Base-by-base conservation (phyloP, 2,888 invertebrate genomes). In the Acleris emargana region DNA sequence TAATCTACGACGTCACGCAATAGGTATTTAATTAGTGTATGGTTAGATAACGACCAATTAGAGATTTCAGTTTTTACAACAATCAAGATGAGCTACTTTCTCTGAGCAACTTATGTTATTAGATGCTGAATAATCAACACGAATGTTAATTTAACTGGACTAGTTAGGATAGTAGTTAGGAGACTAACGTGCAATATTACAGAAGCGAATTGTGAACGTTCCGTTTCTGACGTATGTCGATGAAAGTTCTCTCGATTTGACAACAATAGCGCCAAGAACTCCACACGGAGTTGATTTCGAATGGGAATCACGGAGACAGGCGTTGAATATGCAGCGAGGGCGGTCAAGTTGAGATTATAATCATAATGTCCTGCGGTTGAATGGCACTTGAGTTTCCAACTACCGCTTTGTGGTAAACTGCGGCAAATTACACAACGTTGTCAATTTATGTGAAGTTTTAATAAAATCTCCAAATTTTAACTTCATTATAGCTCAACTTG, bases 231-330 rank as follows among this genome's bases (percentile, higher is more conserved):
- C 42, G 38, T 59, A 62, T 63, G 63, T 63, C 63, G 67, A 72
- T 67, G 72, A 73, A 76, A 75, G 72, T 70, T 71, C n/a, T 7
- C 67, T 64, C 58, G 67, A 71, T 68, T 68, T 67, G 57, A 63
- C 57, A 50, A 38, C 13, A 38, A 38, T 13, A 38, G 13, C 4
- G 38, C 38, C 38, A 13, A 38, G 38, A 38, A 13, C 38, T 38
- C 38, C 9, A 38, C 38, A 13, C 38, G 38, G 38, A 38, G 38
- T 13, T 38, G 11, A 38, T 38, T 11, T 38, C 11, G 13, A 9
- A 38, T 38, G 38, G 13, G 9, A 38, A 38, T 38, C 38, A 38
- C 38, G 38, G 38, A 38, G 38, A 38, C 11, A 13, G 38, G 38
- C 5, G 13, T 9, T 38, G 38, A 38, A 38, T 38, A 38, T 38